Conservation (phyloP, 2,797 vertebrate genomes). For the Alauda arvensis region DNA sequence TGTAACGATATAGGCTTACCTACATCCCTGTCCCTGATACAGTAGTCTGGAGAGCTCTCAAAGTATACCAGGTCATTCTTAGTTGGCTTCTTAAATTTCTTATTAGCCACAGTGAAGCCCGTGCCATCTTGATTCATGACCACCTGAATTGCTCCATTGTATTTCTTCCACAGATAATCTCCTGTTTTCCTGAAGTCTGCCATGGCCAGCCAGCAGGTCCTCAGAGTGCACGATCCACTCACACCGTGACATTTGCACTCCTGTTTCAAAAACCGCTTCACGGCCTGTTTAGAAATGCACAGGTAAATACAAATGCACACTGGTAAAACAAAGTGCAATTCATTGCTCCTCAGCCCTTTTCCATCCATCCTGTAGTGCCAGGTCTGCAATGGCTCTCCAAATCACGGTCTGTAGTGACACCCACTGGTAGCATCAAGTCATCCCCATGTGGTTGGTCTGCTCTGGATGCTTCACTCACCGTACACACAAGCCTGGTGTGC, state of each 20-base stretch:
- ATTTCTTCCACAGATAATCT: conserved; percentile 88
- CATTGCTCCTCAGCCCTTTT: background rate
- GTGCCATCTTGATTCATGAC: conserved; percentile 95
- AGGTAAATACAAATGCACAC: background rate
- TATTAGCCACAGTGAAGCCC: conserved; percentile 85
- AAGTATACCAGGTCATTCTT: conserved; percentile 95
- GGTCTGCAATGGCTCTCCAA: background rate
- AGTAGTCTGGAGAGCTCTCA: conserved; percentile 95
- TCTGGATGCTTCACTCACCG: background rate
- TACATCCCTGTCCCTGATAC: conserved; percentile 87
- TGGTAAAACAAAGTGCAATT: background rate
- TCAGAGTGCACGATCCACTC: conserved; percentile 90
- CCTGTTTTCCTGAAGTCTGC: conserved; percentile 91
- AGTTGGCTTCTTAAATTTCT: conserved; percentile 85
- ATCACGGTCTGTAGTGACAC: conserved; percentile 52
- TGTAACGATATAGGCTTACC: conserved; percentile 72
- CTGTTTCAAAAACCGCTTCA: conserved; percentile 90
- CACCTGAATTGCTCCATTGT: conserved; percentile 90
- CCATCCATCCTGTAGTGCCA: background rate
- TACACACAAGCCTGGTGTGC: accelerated
- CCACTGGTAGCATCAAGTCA: conserved; percentile 49
- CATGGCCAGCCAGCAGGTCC: conserved; percentile 95
- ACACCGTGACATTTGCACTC: conserved; percentile 96
- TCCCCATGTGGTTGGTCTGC: background rate
- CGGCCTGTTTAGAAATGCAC: conserved; percentile 76